These are phyloP conservation scores for Tangara arthus DNA, from an alignment of 2,797 vertebrate genomes.

Conservation along the genomic window DNA sequence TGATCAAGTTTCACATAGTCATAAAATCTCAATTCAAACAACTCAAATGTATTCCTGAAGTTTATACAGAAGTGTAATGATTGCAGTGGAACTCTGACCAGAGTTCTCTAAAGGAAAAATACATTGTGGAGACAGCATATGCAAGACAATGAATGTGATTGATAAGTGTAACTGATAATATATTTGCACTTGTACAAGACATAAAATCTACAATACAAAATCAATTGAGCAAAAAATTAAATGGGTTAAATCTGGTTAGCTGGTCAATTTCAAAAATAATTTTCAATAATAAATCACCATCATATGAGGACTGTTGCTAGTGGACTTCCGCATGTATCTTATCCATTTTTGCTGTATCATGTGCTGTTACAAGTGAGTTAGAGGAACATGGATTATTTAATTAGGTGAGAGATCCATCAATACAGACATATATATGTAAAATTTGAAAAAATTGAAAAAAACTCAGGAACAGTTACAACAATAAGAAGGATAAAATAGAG, in stretches of 20 bases:
- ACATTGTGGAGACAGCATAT: neutral
- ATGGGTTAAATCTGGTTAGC: neutral
- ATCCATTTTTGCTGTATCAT: neutral
- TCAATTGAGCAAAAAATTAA: neutral
- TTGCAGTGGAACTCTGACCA: neutral
- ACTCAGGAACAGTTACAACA: neutral
- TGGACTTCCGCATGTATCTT: neutral
- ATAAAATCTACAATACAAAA: neutral
- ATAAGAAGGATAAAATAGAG: neutral
- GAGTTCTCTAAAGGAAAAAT: neutral
- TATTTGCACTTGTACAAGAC: neutral
- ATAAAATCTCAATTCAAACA: neutral
- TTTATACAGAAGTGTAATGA: neutral
- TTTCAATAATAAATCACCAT: neutral
- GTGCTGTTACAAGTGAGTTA: neutral
- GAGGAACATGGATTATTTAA: neutral
- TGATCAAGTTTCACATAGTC: neutral
- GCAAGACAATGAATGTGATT: neutral
- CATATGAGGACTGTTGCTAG: neutral
- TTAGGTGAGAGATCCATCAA: neutral
- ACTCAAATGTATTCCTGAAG: neutral
- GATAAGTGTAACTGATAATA: neutral
- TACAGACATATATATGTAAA: neutral
- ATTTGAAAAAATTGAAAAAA: neutral
- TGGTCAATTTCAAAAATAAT: neutral